Base-by-base conservation (phyloP, 2,113 vertebrate genomes). In the Xiphias gladius region DNA sequence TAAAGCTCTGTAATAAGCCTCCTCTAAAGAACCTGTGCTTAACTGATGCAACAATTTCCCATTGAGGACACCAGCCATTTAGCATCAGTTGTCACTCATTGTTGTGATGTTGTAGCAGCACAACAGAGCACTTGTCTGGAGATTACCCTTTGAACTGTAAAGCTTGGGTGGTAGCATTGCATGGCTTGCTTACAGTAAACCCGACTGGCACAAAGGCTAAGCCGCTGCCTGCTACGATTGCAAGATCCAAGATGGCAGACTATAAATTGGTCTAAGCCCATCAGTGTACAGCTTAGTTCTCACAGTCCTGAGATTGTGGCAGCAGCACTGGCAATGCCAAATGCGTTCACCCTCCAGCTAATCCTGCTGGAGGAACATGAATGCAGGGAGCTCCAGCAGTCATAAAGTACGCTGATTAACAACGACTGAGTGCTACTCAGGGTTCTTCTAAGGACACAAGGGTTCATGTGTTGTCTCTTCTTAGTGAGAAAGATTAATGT, bases 181-280 rank as follows among this genome's bases (percentile, higher is more conserved):
- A 83, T 85, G 86, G 77, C 88, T 86, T 75, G 88, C 78, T 91
- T 88, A 88, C 74, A 77, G 83, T 89, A 88, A 91, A 89, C 81
- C 83, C 79, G 5, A 71, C 86, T 84, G 87, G 87, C 88, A 89
- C 86, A 88, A 87, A 81, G 66, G 66, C 76, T 85, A 74, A 93
- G 81, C 89, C 72, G 81, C 70, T 80, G 82, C 82, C 91, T 85
- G 71, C 67, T 63, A 83, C 61, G 64, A 89, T 87, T 10, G 24
- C 86, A 73, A 73, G 86, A 89, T 93, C 82, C 82, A 89, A 91
- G 87, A 92, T 89, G 93, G 88, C 91, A 89, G 86, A 87, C 81
- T 66, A 85, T 91, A 89, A 92, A 91, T 92, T 92, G 89, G 90
- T 76, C 73, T 92, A 88, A 92, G 82, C 86, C 88, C 11, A 14